Evolutionary conservation across 2,888 invertebrate species (phyloP).

Genomic region (Netelia fuscicornis): DNA sequence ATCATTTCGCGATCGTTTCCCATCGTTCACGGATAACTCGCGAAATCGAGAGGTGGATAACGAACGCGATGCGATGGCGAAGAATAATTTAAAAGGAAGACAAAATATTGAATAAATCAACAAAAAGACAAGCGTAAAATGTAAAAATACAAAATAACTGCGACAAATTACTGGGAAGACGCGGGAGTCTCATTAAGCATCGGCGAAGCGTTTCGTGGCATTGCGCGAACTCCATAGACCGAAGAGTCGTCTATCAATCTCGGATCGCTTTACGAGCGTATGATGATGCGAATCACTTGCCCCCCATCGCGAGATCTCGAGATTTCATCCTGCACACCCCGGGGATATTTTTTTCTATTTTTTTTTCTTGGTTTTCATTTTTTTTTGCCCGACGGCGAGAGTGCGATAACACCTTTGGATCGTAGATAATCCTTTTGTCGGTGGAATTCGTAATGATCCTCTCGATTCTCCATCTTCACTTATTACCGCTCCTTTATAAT

Average conservation of each 20-base stretch:
- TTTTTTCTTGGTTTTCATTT: too few species aligned
- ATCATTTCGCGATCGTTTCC: too few species aligned
- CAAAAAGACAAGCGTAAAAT: neutral
- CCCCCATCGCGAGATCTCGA: conserved; percentile 31
- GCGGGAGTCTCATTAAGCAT: conserved; percentile 16
- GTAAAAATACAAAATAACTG: conserved; percentile 15
- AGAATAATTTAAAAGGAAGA: too few species aligned
- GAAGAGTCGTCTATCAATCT: conserved; percentile 50
- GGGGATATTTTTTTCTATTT: too few species aligned
- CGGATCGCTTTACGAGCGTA: conserved; percentile 58
- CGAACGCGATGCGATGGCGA: too few species aligned
- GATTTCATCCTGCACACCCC: too few species aligned
- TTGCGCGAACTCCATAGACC: conserved; percentile 9
- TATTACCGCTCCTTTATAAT: conserved; percentile 23
- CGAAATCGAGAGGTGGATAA: too few species aligned
- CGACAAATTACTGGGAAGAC: conserved; percentile 52
- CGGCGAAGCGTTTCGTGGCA: conserved; percentile 30
- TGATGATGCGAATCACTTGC: conserved; percentile 9
- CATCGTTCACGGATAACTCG: too few species aligned
- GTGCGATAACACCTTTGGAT: conserved; percentile 32
- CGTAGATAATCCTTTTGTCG: conserved; percentile 43
- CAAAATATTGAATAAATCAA: neutral
- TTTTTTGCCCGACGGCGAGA: neutral
- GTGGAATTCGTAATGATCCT: conserved; percentile 37
- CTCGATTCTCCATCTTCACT: conserved; percentile 29